Evolutionary conservation across 2,113 vertebrate genomes (phyloP).

Genomic region (Podocnemis expansa): DNA sequence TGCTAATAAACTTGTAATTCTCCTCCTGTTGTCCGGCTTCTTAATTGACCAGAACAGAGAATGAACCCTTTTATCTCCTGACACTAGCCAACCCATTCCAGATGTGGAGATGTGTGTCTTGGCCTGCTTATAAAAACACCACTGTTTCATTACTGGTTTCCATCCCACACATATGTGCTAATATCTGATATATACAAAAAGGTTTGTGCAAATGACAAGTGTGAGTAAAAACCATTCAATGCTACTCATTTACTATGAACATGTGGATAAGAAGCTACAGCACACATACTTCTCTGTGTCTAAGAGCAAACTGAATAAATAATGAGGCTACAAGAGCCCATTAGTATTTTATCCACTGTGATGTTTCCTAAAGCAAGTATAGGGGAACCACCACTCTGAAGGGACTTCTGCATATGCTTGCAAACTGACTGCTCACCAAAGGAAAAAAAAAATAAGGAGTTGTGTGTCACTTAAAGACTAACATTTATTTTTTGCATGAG

Average conservation of each 20-base stretch:
- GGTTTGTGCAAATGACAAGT: not conserved
- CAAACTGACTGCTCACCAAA: too few relatives aligned
- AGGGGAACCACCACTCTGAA: not conserved
- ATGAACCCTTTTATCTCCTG: too few relatives aligned
- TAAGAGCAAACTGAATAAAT: not conserved
- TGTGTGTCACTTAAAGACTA: too few relatives aligned
- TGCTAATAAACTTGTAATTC: too few relatives aligned
- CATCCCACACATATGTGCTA: not conserved
- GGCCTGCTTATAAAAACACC: not conserved
- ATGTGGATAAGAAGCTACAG: not conserved
- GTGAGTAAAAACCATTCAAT: not conserved
- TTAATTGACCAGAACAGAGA: too few relatives aligned
- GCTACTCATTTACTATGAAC: not conserved
- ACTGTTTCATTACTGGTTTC: not conserved
- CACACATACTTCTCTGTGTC: not conserved
- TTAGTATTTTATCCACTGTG: not conserved
- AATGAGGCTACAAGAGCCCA: not conserved
- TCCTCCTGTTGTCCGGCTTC: too few relatives aligned
- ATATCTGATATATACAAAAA: not conserved
- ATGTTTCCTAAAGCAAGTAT: not conserved
- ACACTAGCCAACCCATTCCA: not conserved
- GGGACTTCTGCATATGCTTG: not conserved
- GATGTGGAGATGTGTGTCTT: fast-evolving
- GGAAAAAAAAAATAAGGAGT: too few relatives aligned
- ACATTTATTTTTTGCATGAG: too few relatives aligned